Base-by-base conservation (phyloP, 2,113 vertebrate genomes). In the Cinclus mexicanus region DNA sequence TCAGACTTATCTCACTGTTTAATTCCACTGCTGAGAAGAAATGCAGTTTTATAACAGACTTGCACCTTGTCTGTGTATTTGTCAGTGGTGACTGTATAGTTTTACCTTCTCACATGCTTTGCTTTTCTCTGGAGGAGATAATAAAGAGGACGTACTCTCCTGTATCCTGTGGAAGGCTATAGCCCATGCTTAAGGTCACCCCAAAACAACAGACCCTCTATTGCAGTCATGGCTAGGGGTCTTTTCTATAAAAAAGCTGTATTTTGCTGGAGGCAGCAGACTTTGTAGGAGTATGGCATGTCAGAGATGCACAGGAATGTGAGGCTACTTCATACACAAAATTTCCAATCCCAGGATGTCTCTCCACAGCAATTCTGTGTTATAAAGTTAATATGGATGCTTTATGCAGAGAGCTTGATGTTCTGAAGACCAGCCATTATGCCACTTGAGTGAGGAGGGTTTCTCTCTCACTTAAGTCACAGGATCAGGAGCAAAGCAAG, bases 1-100 rank as follows among this genome's bases (percentile, higher is more conserved):
- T 75, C 85, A 92, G 47, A 67, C 75, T 97, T 96, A 96, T 96
- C 92, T 97, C 89, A 64, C 42, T 71, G 69, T 94, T 97, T 89
- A 52, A 64, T 95, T 95, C n/a, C 17, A 49, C 57, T 83, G 25
- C 82, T 68, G 86, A 89, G 94, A 93, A 97, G 77, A 83, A 84
- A 53, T 49, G 28, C 46, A 85, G 17, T 94, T 96, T 91, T 70
- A 92, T 68, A 86, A 29, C 56, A 63, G 37, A 50, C 52, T 85
- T 61, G 7, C 11, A 28, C 61, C 52, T 56, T 74, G 37, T 31
- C 39, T 63, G 5, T 26, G 0, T 41, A 65, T 83, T 90, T 74
- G 64, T 82, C 39, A 37, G 47, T 71, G 41, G 25, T 37, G 50
- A 49, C 29, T 28, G 31, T 72, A 41, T 26, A 33, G 24, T 83